Conservation (phyloP, 2,797 vertebrate genomes). For the Aplochiton taeniatus region DNA sequence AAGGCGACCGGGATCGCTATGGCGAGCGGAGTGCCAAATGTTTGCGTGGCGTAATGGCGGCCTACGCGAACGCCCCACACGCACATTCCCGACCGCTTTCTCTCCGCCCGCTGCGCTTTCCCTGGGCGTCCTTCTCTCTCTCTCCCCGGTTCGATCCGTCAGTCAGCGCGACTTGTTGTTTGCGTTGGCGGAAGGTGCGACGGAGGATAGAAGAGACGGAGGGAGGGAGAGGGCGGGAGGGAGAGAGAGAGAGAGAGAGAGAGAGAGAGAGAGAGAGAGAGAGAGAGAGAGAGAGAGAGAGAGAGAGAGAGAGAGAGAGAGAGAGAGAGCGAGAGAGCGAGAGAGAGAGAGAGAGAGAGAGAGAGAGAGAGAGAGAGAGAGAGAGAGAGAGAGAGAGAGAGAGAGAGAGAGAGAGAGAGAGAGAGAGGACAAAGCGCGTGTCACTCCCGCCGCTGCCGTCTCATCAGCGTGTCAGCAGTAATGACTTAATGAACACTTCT, state of each 20-base stretch:
- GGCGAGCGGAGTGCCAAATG: too few relatives aligned
- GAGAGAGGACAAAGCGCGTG: constrained; percentile 77
- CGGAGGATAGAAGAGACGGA: constrained; percentile 38
- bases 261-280: constrained; percentile 39
- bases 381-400: constrained; percentile 15
- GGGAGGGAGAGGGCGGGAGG: constrained; percentile 12
- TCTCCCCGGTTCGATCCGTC: constrained; percentile 50
- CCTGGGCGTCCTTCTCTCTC: constrained; percentile 17
- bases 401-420: constrained; percentile 45
- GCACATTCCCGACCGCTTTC: neutral
- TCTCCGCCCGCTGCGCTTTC: constrained; percentile 42
- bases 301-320: constrained; percentile 30
- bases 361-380: constrained; percentile 53
- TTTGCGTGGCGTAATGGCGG: too few relatives aligned
- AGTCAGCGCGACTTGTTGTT: constrained; percentile 38
- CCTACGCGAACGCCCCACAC: too few relatives aligned
- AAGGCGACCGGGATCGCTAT: too few relatives aligned
- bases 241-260: constrained; percentile 52
- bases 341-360: neutral
- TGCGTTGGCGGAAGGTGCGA: constrained; percentile 42
- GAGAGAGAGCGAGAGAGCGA: too few relatives aligned
- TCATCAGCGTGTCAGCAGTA: constrained; percentile 77
- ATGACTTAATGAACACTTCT: constrained; percentile 88
- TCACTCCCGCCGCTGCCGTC: constrained; percentile 69
- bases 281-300: constrained; percentile 40